Evolutionary conservation across 1,140 invertebrate genomes (phyloP), one percentile per base, ranked within the genome.

Genomic region (Heterodera schachtii): DNA sequence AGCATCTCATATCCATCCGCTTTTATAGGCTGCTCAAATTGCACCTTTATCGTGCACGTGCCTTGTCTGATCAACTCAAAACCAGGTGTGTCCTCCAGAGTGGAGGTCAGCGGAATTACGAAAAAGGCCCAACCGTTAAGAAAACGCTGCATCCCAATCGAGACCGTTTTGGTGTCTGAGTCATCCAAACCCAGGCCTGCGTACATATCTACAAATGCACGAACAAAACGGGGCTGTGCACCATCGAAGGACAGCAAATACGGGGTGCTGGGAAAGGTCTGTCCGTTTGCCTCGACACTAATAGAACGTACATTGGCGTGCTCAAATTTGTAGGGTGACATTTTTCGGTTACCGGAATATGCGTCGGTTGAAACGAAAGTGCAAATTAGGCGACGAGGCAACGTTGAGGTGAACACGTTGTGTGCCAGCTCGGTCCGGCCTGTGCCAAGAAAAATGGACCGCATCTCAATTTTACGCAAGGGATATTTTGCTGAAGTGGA

Each of bases 181-280:
- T 49, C 41, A 13, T 64, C 73, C 6, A 70, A 46, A 3, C 57
- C 82, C 21, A 75, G 19, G 3, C 64, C 57, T 6, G 31, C 31
- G 41, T 84, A 74, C 83, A 85, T 81, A 3, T 83, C 82, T 8
- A 85, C 47, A 79, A 81, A 83, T 0, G 82, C 82, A 0, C 82
- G 82, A 16, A 70, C 49, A 66, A 31, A 83, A 7, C 31, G 52
- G 1, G 11, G 1, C 1, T 84, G 49, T 1, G 6, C 2, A 2
- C 57, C 57, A 5, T 21, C 16, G 49, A 73, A 83, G 2, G 75
- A 52, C 2, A 83, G 21, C 43, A 19, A 16, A 21, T 83, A 83
- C 0, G 82, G 73, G 0, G 73, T 21, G 9, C 49, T 16, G 16
- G 82, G 82, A 21, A 60, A 83, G 4, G 75, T 52, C 19, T 79